A percentile compares a stretch with the other conserved stretches of the same genome.
These are phyloP conservation scores for Rhamnusium bicolor DNA, from an alignment of 2,888 invertebrate genomes.

Conservation along the genomic window DNA sequence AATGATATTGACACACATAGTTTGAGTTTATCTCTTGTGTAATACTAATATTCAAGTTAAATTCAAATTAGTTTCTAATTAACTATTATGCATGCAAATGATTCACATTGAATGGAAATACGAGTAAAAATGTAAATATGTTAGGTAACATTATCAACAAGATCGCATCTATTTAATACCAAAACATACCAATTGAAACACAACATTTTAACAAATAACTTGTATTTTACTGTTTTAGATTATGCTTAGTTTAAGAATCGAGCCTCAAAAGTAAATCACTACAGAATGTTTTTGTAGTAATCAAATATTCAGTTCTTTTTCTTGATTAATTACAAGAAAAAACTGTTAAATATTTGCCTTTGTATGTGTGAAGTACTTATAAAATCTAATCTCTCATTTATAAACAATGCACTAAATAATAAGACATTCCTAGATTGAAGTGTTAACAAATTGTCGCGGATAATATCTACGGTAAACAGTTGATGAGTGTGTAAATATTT, in stretches of 20 bases:
- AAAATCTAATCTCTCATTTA: background rate
- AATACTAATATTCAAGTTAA: background rate
- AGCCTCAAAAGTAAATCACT: too few relatives aligned
- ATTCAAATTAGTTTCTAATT: conserved; percentile 1
- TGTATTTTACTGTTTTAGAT: too few relatives aligned
- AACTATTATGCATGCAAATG: background rate
- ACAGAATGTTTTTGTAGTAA: too few relatives aligned
- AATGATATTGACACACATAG: conserved; percentile 13
- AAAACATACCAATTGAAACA: too few relatives aligned
- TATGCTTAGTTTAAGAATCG: too few relatives aligned
- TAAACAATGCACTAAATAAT: background rate
- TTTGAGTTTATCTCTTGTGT: background rate
- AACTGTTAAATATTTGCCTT: too few relatives aligned
- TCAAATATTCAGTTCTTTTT: too few relatives aligned
- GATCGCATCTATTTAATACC: background rate
- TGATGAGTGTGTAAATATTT: conserved; percentile 55
- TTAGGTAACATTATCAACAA: background rate
- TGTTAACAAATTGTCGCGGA: background rate
- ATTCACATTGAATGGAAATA: background rate
- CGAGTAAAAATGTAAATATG: background rate
- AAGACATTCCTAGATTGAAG: background rate
- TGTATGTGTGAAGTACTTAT: too few relatives aligned
- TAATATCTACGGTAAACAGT: background rate
- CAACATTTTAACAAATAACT: too few relatives aligned
- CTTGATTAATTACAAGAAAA: too few relatives aligned